Evolutionary conservation across 35 echinoderm and acorn worm genomes (phyloP).

Genomic region (Lytechinus pictus): DNA sequence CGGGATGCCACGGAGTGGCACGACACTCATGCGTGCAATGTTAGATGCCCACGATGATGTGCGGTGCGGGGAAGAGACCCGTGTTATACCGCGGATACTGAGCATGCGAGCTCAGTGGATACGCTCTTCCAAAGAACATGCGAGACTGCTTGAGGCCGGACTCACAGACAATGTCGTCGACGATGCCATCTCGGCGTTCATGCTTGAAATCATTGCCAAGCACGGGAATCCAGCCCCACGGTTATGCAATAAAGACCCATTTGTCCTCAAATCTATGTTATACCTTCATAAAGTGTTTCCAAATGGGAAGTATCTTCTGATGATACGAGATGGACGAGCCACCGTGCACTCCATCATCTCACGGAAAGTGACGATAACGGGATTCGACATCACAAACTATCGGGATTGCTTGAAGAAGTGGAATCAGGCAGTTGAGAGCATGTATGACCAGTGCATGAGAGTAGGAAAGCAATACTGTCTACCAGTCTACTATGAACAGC

Average conservation of each 20-base stretch:
- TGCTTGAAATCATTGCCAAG: constrained; percentile 96
- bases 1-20: constrained; percentile 94
- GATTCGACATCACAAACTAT: constrained; percentile 91
- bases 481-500: constrained; percentile 90
- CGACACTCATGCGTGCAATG: constrained; percentile 98
- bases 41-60: constrained; percentile 88
- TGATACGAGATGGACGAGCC: constrained; percentile 95
- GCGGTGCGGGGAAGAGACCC: constrained; percentile 93
- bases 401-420: constrained; percentile 93
- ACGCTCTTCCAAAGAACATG: constrained; percentile 85
- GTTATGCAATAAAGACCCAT: constrained; percentile 98
- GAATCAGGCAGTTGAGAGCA: constrained; percentile 88
- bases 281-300: constrained; percentile 91
- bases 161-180: constrained; percentile 83
- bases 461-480: constrained; percentile 75
- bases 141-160: constrained; percentile 84
- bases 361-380: constrained; percentile 89
- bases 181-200: constrained; percentile 91
- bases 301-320: constrained; percentile 91
- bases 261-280: constrained; percentile 84
- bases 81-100: constrained; percentile 85
- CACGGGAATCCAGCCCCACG: constrained; percentile 85
- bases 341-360: constrained; percentile 98
- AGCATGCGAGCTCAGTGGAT: constrained; percentile 90
- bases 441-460: constrained; percentile 87